These are phyloP conservation scores for Falco rusticolus DNA, from an alignment of 2,797 vertebrate species.

Conservation along the genomic window DNA sequence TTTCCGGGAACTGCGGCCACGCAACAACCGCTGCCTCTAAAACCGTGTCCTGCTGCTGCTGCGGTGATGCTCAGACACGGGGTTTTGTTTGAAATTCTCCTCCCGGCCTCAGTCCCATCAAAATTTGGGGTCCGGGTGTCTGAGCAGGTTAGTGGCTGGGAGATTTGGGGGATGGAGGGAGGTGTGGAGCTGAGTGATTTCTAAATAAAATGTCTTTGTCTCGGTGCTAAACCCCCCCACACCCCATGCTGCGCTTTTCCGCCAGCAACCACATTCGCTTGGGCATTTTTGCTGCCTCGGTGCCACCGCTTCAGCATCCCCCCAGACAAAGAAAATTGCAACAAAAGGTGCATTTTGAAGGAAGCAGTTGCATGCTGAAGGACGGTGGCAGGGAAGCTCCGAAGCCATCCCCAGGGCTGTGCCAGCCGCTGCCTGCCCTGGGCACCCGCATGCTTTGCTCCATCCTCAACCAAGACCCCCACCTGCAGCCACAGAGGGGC, in stretches of 20 bases:
- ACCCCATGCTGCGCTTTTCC: rapidly evolving
- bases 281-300: not conserved
- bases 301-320: not conserved
- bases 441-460: not conserved
- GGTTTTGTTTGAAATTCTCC: not conserved
- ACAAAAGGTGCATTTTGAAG: not conserved
- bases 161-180: not conserved
- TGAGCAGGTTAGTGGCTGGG: rapidly evolving
- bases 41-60: rapidly evolving
- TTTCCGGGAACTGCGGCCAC: rapidly evolving
- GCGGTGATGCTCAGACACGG: rapidly evolving
- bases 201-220: not conserved
- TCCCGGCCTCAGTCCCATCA: rapidly evolving
- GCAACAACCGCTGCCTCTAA: rapidly evolving
- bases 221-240: rapidly evolving
- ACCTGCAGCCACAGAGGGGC: rapidly evolving
- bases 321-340: not conserved
- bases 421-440: not conserved
- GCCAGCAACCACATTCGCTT: rapidly evolving
- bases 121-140: not conserved
- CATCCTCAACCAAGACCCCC: not conserved
- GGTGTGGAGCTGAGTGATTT: not conserved
- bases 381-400: not conserved
- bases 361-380: not conserved
- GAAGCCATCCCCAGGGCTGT: not conserved